Evolutionary conservation across 2,113 vertebrate genomes (phyloP), one percentile per base, ranked within the genome.

Genomic region (Illadopsis cleaveri): DNA sequence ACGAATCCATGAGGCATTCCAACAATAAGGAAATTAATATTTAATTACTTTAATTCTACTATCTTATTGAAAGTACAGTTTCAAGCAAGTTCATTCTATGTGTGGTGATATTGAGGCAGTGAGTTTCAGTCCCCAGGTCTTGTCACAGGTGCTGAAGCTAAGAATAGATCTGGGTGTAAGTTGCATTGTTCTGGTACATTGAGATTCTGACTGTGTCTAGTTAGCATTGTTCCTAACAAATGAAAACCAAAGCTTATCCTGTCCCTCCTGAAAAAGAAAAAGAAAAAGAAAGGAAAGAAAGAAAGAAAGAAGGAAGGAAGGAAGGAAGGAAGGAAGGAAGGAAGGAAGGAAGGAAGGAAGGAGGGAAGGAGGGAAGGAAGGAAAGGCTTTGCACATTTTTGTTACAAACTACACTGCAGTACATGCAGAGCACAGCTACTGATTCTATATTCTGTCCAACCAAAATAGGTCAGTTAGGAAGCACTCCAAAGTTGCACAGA

Each of bases 11-110:
- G 42, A 88, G 85, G 56, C 48, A 58, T 88, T 94, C 51, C 64
- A 68, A 77, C 54, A 96, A 89, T 45, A 81, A 83, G 44, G 62
- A 91, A 94, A 90, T 90, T 5, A 93, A 95, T 88, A 90, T 87
- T 93, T 92, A 83, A 93, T 83, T 83, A 73, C 51, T 90, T 93
- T 80, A 88, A 90, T 92, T 94, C 86, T 83, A 56, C 68, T 68
- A 7, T 30, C 38, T 68, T 90, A 90, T 40, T 71, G 89, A 89
- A 94, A 93, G 51, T 24, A 73, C 58, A 31, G 6, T 86, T 93
- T 82, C 79, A 86, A 66, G 68, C 23, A 90, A 81, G 56, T 62
- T 93, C 38, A 78, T 92, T 77, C 88, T 81, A 44, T 6, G 3
- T 35, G 30, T 51, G 62, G 37, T 17, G 8, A 73, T 94, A 92